Evolutionary conservation across 2,797 vertebrate genomes (phyloP).

Genomic region (Danio tinwini): DNA sequence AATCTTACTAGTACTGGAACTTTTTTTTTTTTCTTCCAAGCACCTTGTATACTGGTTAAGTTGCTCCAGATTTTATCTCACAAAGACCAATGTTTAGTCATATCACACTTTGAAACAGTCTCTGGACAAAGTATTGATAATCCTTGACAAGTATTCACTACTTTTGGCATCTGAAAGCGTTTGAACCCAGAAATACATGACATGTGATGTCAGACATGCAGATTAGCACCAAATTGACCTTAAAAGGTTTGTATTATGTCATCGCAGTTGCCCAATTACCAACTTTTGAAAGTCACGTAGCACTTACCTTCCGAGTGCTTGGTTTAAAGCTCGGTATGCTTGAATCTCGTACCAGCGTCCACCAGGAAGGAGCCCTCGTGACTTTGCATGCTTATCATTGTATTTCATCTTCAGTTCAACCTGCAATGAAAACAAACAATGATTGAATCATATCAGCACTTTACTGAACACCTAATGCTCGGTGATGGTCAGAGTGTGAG

Average conservation of each 20-base stretch:
- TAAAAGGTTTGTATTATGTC: background rate
- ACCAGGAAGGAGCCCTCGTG: slow-evolving; percentile 91
- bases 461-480: background rate
- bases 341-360: slow-evolving; percentile 97
- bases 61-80: too few species aligned
- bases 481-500: background rate
- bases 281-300: background rate
- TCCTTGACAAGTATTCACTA: too few species aligned
- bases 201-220: too few species aligned
- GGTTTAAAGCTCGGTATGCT: slow-evolving; percentile 95
- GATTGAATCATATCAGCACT: background rate
- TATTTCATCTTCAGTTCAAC: slow-evolving; percentile 97
- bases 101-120: too few species aligned
- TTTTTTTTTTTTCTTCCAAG: too few species aligned
- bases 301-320: slow-evolving; percentile 93
- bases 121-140: too few species aligned
- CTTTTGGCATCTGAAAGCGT: too few species aligned
- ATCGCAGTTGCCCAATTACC: background rate
- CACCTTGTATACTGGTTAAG: too few species aligned
- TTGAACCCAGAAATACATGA: too few species aligned
- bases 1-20: too few species aligned
- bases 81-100: too few species aligned
- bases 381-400: slow-evolving; percentile 90
- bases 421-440: slow-evolving; percentile 68
- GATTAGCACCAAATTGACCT: background rate